Percentiles rank a stretch among this genome's conserved stretches.
Evolutionary conservation across 2,888 invertebrate genomes (phyloP).

Genomic region (Acheta domesticus): DNA sequence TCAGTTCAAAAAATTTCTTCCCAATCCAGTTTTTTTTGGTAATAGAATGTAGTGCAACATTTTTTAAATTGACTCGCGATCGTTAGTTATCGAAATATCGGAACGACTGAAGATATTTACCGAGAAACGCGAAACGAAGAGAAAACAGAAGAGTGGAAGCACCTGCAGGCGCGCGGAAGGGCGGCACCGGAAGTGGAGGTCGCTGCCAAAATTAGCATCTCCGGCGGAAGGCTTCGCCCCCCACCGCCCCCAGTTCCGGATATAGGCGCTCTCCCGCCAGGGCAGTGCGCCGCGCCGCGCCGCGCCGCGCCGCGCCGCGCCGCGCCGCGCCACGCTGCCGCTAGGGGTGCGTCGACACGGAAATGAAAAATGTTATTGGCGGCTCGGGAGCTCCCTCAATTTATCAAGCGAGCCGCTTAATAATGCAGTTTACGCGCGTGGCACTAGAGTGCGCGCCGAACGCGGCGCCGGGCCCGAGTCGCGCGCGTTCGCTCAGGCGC

Average conservation of each 20-base stretch:
- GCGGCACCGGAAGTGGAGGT: neutral
- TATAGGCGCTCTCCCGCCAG: neutral
- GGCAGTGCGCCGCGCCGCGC: neutral
- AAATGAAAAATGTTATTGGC: constrained; percentile 18
- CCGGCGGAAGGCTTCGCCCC: neutral
- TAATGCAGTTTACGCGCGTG: neutral
- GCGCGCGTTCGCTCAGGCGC: no score
- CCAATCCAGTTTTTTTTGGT: no score
- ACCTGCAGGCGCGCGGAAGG: neutral
- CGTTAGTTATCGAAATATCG: no score
- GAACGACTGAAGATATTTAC: neutral
- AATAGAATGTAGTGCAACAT: no score
- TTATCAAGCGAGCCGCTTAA: neutral
- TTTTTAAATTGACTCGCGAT: no score
- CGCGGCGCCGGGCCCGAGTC: no score
- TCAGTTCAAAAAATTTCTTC: no score
- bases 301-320: neutral
- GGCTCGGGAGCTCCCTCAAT: neutral
- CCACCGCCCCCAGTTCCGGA: neutral
- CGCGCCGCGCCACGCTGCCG: no score
- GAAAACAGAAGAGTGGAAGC: neutral
- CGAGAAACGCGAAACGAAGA: neutral
- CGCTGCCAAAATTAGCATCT: constrained; percentile 5
- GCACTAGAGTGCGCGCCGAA: neutral
- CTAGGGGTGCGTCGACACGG: neutral